phyloP scores from a whole-genome alignment of 2,888 invertebrate species.

The Loripinus fragilis region DNA sequence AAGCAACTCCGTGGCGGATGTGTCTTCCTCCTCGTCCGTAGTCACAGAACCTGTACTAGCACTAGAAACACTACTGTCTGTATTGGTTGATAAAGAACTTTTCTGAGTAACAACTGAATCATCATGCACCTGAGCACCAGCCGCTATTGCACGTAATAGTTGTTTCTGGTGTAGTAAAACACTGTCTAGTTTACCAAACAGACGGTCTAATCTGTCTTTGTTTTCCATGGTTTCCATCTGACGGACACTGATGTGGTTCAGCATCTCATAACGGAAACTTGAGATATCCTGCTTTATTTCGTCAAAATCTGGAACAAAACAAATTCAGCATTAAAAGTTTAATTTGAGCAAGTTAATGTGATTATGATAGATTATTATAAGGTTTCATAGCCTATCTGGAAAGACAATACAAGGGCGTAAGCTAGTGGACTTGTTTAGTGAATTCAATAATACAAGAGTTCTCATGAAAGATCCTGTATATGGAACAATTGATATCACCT shows the following conservation, averaged over 20 bases:
- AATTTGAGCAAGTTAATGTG: too few relatives aligned
- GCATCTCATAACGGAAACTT: conserved; percentile 78
- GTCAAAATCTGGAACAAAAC: conserved; percentile 65
- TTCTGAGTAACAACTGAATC: neutral
- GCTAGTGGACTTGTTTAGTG: too few relatives aligned
- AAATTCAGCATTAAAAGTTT: too few relatives aligned
- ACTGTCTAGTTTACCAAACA: conserved; percentile 42
- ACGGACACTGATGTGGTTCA: conserved; percentile 71
- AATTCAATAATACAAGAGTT: too few relatives aligned
- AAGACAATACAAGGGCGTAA: too few relatives aligned
- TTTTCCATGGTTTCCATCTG: conserved; percentile 58
- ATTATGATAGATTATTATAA: too few relatives aligned
- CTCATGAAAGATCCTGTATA: too few relatives aligned
- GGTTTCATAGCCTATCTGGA: too few relatives aligned
- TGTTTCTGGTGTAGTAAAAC: conserved; percentile 42
- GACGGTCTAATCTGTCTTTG: conserved; percentile 51
- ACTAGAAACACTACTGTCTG: neutral
- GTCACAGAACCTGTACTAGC: neutral
- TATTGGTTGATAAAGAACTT: neutral
- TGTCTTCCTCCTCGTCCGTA: neutral
- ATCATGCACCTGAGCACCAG: neutral
- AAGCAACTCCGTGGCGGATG: neutral
- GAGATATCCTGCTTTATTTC: conserved; percentile 80
- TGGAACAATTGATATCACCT: too few relatives aligned
- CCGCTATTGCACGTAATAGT: conserved; percentile 3